Evolutionary conservation across 2,888 invertebrate species (phyloP), one percentile per base, ranked within the genome.

Genomic region (Xestoiulus laeticollis): DNA sequence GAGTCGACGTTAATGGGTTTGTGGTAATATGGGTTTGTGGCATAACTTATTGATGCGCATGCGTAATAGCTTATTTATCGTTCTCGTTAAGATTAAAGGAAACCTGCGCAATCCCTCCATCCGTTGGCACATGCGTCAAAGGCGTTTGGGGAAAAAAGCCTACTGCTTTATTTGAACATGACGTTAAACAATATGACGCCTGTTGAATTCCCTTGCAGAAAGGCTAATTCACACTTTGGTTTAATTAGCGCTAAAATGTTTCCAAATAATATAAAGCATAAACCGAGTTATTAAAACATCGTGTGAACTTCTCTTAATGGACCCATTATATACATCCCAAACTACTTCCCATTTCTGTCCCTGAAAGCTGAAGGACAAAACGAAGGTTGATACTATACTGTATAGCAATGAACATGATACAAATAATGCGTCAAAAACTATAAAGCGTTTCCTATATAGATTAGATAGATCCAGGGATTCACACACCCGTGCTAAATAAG

Each of bases 331-430:
- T 16, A 48, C 12, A n/a, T n/a, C 48, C 48, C 12, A 48, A 48
- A 48, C 14, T 48, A 48, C 48, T 12, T 48, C 12, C 48, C 48
- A 14, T 12, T 48, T 16, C 6, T 48, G 19, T 16, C 48, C 48
- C 48, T 48, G 48, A 48, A 48, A n/a, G 6, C 59, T 59, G n/a
- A n/a, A 59, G 59, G 59, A 59, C 59, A 59, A 59, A 16, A 59
- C 59, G 59, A 59, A 59, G 59, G 59, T 59, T 59, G 59, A 59
- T n/a, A n/a, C n/a, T n/a, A n/a, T n/a, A n/a, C n/a, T n/a, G n/a
- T n/a, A n/a, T 59, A 19, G 59, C 59, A 59, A 59, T n/a, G 59
- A 5, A 59, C 19, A n/a, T n/a, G n/a, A n/a, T 8, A 59, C n/a
- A 6, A 59, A 59, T n/a, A n/a, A n/a, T 59, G 59, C 59, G 59